Conservation (phyloP, 2,113 vertebrate species). For the Periophthalmodon schlosseri region DNA sequence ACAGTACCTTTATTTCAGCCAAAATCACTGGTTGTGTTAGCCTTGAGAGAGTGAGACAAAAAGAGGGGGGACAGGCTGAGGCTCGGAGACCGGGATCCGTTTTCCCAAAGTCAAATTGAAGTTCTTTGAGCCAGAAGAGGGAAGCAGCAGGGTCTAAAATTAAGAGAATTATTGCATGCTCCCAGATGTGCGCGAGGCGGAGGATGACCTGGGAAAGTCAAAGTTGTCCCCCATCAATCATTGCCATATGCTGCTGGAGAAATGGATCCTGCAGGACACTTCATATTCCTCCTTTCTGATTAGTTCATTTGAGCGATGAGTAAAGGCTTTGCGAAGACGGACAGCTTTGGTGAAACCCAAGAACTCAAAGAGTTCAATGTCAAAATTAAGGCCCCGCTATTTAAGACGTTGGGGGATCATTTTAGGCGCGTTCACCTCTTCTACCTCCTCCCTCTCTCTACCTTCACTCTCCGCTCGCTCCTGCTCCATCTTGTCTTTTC, state of each 20-base stretch:
- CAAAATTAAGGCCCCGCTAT: slow-evolving; percentile 72
- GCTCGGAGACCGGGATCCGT: slow-evolving; percentile 28
- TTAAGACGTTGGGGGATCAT: slow-evolving; percentile 68
- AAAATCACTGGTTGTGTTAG: slow-evolving; percentile 63
- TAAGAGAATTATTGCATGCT: slow-evolving; percentile 74
- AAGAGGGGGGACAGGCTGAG: slow-evolving; percentile 25
- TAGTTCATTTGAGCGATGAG: slow-evolving; percentile 80
- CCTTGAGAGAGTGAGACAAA: slow-evolving; percentile 55
- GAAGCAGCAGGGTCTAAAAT: slow-evolving; percentile 60
- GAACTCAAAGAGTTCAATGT: slow-evolving; percentile 70
- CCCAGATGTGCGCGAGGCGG: slow-evolving; percentile 65
- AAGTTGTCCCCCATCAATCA: slow-evolving; percentile 76
- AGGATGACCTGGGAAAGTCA: slow-evolving; percentile 74
- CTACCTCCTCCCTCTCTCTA: slow-evolving; percentile 8
- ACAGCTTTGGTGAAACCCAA: slow-evolving; percentile 64
- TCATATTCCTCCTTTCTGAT: slow-evolving; percentile 75
- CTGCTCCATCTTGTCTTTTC: slow-evolving; percentile 66
- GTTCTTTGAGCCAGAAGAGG: slow-evolving; percentile 39
- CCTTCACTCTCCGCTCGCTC: slow-evolving; percentile 7
- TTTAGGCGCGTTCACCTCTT: slow-evolving; percentile 39
- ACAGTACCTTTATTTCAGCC: slow-evolving; percentile 60
- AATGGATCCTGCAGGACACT: slow-evolving; percentile 78
- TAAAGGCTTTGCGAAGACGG: slow-evolving; percentile 78
- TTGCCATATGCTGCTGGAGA: slow-evolving; percentile 75
- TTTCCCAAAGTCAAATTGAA: slow-evolving; percentile 48